Evolutionary conservation across 1,140 invertebrate species (phyloP), one percentile per base, ranked within the genome.

Genomic region (Macrotrachela quadricornifera): DNA sequence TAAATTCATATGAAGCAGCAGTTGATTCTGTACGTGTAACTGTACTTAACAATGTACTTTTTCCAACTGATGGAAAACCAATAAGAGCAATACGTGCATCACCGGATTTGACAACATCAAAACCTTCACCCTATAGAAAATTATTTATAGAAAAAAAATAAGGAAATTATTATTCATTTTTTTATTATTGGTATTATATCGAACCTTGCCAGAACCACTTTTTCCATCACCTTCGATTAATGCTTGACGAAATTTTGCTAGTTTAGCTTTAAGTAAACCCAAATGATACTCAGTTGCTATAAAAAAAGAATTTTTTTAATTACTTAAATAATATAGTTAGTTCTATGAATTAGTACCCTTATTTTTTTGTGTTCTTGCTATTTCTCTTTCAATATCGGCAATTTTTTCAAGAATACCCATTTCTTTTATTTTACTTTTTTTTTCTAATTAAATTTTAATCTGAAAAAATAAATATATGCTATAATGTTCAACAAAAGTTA

Each of bases 351-450:
- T n/a, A 9, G 6, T 73, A 92, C 88, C 88, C 83, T 95, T 97
- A 74, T 99, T 99, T 72, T 99, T 99, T 70, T 99, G 92, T 21
- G 92, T 99, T 60, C 90, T 74, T 9, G 85, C 81, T 49, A 97
- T 97, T 80, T 99, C 94, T 61, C 80, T 82, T 68, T 96, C 90
- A 54, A 95, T 94, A 77, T 96, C 90, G 0, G 83, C 80, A 68
- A 96, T 95, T 76, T 91, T 95, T 64, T 96, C 90, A 59, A 94
- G 72, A 66, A 95, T 94, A 58, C 90, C 88, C 90, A 96, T 95
- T 45, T 59, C 72, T 12, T 44, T 15, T 18, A 16, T 6, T 17
- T n/a, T n/a, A n/a, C n/a, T n/a, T n/a, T n/a, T 46, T 10, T 46
- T 46, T 42, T 14, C 2, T 4, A 8, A 30, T 30, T 30, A 4